Conservation (phyloP, 1,140 invertebrate genomes). For the Onthophagus taurus region DNA sequence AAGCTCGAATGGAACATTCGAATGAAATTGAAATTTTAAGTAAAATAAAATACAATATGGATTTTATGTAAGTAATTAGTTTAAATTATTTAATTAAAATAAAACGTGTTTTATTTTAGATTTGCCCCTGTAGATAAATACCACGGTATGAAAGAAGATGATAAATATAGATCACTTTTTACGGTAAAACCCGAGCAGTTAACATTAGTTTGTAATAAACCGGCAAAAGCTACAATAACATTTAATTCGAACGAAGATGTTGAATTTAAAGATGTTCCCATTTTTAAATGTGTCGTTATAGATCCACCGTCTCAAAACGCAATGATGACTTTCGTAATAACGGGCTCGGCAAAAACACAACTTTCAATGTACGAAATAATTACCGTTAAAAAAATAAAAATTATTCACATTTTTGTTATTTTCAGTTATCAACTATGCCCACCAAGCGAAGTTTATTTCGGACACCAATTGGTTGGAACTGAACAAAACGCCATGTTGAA, state of each 20-base stretch:
- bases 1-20: constrained; percentile 8
- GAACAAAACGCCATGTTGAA: constrained; percentile 17
- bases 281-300: constrained; percentile 11
- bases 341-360: constrained; percentile 14
- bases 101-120: constrained; percentile 8
- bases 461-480: constrained; percentile 21
- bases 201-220: not conserved
- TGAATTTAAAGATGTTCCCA: constrained; percentile 14
- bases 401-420: constrained; percentile 7
- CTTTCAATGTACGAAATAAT: constrained; percentile 14
- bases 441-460: constrained; percentile 24
- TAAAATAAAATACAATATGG: constrained; percentile 17
- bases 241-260: constrained; percentile 6
- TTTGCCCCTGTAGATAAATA: constrained; percentile 2
- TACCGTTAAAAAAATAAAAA: too few relatives aligned
- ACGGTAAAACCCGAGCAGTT: not conserved
- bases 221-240: constrained; percentile 2
- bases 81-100: too few relatives aligned
- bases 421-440: constrained; percentile 28
- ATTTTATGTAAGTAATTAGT: constrained; percentile 11
- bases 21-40: constrained; percentile 10
- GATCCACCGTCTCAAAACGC: constrained; percentile 13
- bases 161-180: constrained; percentile 7
- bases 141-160: not conserved
- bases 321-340: constrained; percentile 10